A percentile compares a stretch with the other conserved stretches of the same genome.
phyloP scores from a whole-genome alignment of 2,113 vertebrate species.

The Syrmaticus mikado region DNA sequence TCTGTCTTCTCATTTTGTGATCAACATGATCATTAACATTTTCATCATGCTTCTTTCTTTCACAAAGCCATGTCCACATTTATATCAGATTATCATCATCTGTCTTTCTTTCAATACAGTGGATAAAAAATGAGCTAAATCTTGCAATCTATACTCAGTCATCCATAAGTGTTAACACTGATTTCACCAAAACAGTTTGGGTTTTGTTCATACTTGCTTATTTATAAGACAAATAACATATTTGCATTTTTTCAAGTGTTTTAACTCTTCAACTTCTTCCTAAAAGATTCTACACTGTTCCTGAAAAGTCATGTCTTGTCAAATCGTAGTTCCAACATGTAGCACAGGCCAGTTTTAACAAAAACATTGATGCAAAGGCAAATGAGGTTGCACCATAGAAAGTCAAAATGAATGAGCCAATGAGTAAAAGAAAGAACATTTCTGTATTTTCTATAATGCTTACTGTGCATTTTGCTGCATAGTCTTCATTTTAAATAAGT shows the following conservation, averaged over 20 bases:
- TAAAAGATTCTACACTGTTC: not conserved
- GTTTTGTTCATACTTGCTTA: not conserved
- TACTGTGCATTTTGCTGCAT: not conserved
- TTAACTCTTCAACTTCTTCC: not conserved
- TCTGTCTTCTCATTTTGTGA: conserved; percentile 9
- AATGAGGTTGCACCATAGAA: not conserved
- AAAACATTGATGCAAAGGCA: not conserved
- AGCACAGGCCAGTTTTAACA: not conserved
- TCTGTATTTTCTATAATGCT: not conserved
- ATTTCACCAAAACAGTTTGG: not conserved
- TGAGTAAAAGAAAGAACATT: not conserved
- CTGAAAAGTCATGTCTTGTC: not conserved
- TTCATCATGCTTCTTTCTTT: not conserved
- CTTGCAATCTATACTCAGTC: not conserved
- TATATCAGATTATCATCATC: not conserved
- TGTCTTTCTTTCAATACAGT: not conserved
- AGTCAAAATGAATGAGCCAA: not conserved
- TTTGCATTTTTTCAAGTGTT: not conserved
- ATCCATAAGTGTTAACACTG: not conserved
- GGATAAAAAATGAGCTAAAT: not conserved
- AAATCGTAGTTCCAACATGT: not conserved
- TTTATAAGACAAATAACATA: not conserved
- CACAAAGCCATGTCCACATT: not conserved
- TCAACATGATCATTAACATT: not conserved
- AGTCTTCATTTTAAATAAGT: not conserved